These are phyloP conservation scores for Didymodactylos carnosus DNA, from an alignment of 2,888 invertebrate species.

Conservation along the genomic window DNA sequence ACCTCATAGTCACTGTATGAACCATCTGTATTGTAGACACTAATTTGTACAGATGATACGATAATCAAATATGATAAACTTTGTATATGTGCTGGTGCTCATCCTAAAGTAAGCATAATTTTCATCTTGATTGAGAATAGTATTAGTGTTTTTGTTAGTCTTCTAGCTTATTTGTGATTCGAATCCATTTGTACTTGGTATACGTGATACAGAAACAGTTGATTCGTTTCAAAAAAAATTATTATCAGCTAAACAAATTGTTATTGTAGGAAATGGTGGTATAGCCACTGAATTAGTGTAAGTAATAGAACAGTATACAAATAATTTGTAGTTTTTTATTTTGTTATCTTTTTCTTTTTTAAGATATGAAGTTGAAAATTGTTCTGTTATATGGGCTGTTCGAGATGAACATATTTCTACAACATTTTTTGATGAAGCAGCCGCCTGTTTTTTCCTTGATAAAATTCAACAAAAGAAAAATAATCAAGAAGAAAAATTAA, in stretches of 20 bases:
- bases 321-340: conserved; percentile 1
- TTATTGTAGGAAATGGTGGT: conserved; percentile 87
- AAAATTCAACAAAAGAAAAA: conserved; percentile 22
- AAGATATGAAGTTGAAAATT: conserved; percentile 55
- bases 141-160: neutral
- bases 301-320: too few relatives aligned
- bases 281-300: conserved; percentile 84
- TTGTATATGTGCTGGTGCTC: conserved; percentile 74
- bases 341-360: conserved; percentile 14
- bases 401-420: conserved; percentile 76
- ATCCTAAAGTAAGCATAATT: conserved; percentile 44
- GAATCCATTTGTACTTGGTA: conserved; percentile 52
- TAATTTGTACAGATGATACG: conserved; percentile 26
- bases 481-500: conserved; percentile 6
- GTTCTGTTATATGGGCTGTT: conserved; percentile 75
- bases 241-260: conserved; percentile 47
- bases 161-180: conserved; percentile 22
- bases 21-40: conserved; percentile 15
- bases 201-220: conserved; percentile 83
- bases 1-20: conserved; percentile 2
- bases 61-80: conserved; percentile 53
- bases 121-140: neutral
- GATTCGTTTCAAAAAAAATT: conserved; percentile 51
- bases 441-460: conserved; percentile 67
- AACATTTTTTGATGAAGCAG: conserved; percentile 83